phyloP scores from a whole-genome alignment of 2,797 vertebrate genomes.

The Diplodus sargus region DNA sequence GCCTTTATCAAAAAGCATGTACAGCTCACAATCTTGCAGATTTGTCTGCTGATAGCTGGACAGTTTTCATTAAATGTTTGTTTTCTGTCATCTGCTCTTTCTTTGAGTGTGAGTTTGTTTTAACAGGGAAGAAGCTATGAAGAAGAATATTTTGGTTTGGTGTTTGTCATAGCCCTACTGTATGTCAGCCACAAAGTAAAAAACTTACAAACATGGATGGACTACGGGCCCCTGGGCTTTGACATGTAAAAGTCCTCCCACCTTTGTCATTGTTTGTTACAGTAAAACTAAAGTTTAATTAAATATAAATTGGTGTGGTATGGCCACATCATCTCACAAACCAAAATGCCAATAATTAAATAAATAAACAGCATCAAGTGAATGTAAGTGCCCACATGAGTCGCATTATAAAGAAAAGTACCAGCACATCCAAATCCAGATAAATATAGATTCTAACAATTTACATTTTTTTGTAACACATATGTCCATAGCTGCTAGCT shows the following conservation, averaged over 20 bases:
- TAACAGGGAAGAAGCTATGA: background rate
- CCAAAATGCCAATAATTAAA: background rate
- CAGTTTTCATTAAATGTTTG: background rate
- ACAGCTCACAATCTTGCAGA: background rate
- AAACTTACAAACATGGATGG: background rate
- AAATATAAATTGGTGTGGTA: background rate
- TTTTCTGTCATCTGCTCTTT: background rate
- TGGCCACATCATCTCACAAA: background rate
- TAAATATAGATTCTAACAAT: background rate
- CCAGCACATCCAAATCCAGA: background rate
- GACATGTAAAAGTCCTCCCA: background rate
- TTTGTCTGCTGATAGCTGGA: background rate
- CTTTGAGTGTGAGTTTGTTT: background rate
- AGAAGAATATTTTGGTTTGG: background rate
- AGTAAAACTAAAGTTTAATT: too few relatives aligned
- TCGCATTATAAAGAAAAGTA: background rate
- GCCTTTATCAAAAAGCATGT: constrained; percentile 19
- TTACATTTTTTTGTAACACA: background rate
- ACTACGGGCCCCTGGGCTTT: background rate
- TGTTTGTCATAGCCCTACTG: background rate
- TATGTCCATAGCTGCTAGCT: background rate
- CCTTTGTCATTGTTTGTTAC: too few relatives aligned
- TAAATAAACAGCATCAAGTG: background rate
- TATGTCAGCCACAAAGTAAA: constrained; percentile 4
- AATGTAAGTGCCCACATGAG: background rate